Evolutionary conservation across 2,113 vertebrate species (phyloP).

Genomic region (Pomatorhinus ruficollis): DNA sequence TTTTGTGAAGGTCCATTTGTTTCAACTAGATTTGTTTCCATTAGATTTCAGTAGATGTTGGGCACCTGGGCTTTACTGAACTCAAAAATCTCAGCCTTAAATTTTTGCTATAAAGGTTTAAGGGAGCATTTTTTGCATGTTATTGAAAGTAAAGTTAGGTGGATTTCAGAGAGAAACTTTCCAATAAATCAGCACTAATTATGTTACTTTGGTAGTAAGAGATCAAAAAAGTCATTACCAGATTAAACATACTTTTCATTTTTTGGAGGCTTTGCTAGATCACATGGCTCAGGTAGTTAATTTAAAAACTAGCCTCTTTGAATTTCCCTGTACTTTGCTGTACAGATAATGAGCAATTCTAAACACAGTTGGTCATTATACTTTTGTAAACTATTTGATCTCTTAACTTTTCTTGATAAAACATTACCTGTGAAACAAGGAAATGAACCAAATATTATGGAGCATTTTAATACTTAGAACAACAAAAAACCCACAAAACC

Average conservation of each 20-base stretch:
- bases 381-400: not conserved
- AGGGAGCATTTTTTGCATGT: not conserved
- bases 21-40: not conserved
- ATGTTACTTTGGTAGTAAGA: not conserved
- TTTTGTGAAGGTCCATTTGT: not conserved
- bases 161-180: not conserved
- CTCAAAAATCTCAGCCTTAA: not conserved
- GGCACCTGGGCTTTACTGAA: not conserved
- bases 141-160: not conserved
- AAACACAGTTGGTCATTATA: not conserved
- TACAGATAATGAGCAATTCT: not conserved
- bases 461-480: not conserved
- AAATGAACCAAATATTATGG: not conserved
- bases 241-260: conserved; percentile 43
- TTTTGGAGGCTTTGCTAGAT: conserved; percentile 28
- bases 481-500: not conserved
- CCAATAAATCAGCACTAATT: not conserved
- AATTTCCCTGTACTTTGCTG: not conserved
- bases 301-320: not conserved
- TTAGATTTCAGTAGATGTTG: not conserved
- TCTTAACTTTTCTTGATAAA: not conserved
- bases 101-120: not conserved
- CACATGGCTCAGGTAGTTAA: not conserved
- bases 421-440: not conserved
- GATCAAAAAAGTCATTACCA: not conserved